These are phyloP conservation scores for Melipona bicolor DNA, from an alignment of 2,888 invertebrate species.

Conservation along the genomic window DNA sequence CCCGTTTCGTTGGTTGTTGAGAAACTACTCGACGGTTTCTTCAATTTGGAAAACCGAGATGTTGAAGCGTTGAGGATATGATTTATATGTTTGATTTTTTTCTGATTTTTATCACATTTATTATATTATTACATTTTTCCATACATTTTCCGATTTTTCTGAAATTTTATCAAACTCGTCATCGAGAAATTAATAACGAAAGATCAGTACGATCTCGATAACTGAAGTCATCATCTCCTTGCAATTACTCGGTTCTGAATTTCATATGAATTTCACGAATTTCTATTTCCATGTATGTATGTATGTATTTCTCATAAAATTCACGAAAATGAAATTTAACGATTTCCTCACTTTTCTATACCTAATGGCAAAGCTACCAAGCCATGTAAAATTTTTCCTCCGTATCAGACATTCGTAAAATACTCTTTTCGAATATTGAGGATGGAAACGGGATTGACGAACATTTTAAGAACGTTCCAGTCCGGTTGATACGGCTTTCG, in stretches of 20 bases:
- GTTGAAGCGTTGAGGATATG: too few relatives aligned
- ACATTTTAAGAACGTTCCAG: not conserved
- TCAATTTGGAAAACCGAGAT: too few relatives aligned
- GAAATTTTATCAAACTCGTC: not conserved
- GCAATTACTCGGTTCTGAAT: not conserved
- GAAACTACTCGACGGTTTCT: too few relatives aligned
- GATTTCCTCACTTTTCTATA: not conserved
- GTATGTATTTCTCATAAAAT: too few relatives aligned
- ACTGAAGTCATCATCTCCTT: not conserved
- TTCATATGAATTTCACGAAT: too few relatives aligned
- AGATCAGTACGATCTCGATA: not conserved
- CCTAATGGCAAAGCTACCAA: not conserved
- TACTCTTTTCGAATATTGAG: not conserved
- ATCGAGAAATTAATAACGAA: not conserved
- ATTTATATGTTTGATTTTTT: too few relatives aligned
- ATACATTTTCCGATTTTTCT: not conserved
- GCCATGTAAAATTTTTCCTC: not conserved
- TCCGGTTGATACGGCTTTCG: constrained; percentile 27
- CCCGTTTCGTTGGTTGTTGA: not conserved
- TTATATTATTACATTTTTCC: too few relatives aligned
- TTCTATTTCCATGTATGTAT: too few relatives aligned
- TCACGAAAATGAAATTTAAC: not conserved
- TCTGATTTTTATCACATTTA: too few relatives aligned
- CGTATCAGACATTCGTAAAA: not conserved
- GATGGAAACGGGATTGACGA: not conserved